A percentile compares a stretch with the other conserved stretches of the same genome.
Conservation (phyloP, 1,140 invertebrate species). For the Plectus sambesii region DNA sequence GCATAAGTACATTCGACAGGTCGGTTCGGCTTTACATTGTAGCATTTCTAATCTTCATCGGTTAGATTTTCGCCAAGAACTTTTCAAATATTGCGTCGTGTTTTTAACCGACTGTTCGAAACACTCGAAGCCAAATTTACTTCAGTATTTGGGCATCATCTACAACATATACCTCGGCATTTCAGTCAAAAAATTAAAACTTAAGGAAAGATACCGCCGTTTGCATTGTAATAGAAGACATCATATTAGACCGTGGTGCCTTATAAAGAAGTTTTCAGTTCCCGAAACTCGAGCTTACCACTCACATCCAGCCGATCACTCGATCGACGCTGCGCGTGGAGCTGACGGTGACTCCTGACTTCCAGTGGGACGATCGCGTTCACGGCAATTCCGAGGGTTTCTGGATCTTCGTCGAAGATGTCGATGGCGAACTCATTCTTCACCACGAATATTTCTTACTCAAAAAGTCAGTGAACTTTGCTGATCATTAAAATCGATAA, state of each 20-base stretch:
- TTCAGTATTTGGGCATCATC: not conserved
- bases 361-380: conserved; percentile 95
- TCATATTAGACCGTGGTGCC: too few species aligned
- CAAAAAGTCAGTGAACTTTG: conserved; percentile 57
- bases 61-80: not conserved
- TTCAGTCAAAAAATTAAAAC: not conserved
- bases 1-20: conserved; percentile 94
- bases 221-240: too few species aligned
- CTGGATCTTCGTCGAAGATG: conserved; percentile 97
- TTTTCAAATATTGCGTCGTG: not conserved
- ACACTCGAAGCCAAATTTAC: not conserved
- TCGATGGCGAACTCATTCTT: conserved; percentile 79
- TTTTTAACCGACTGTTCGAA: not conserved
- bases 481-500: too few species aligned
- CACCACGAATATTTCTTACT: conserved; percentile 96
- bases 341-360: conserved; percentile 95
- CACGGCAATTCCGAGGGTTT: conserved; percentile 92
- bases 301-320: conserved; percentile 69
- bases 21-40: too few species aligned
- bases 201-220: too few species aligned
- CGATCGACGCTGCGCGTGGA: conserved; percentile 84
- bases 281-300: conserved; percentile 39
- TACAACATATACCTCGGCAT: not conserved
- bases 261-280: too few species aligned
- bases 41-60: not conserved